Base-by-base conservation (phyloP, 2,113 vertebrate species). In the Leptosomus discolor region DNA sequence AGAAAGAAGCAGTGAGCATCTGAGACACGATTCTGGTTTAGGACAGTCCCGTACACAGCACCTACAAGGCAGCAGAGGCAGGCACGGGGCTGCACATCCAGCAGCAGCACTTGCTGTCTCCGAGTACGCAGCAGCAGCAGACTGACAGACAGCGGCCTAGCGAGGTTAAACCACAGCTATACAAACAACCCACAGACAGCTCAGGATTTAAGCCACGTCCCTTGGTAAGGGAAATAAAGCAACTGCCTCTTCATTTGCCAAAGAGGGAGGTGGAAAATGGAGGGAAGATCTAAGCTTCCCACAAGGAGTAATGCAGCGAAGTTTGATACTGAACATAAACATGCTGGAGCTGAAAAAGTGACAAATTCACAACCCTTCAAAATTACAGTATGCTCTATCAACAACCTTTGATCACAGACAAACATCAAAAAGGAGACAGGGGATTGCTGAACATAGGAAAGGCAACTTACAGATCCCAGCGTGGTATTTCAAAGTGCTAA, bases 401-500 rank as follows among this genome's bases (percentile, higher is more conserved):
- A 71, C 32, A 71, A 65, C 20, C 64, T 85, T 57, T 29, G 46
- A 9, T 50, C 80, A 95, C 63, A 84, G 64, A 36, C 57, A 91
- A n/a, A 71, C 54, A 70, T 5, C 0, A 1, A 8, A 45, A 84
- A 88, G 23, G 54, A 93, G 74, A 63, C 24, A 65, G 15, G 23
- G 45, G 32, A 48, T 26, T 83, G 83, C 78, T 83, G 88, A 91
- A 83, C 41, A 69, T 0, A 73, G 84, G 36, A 88, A 45, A 74
- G 61, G 91, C 82, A 97, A 98, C 98, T 99, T 98, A 98, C 98
- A 90, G 96, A 98, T 98, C 74, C 98, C 98, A 12, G 96, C 96
- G 6, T 98, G 98, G 95, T 98, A 98, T 94, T 98, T 98, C 97
- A 99, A 97, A 95, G 98, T 96, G 95, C 98, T 98, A 82, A 99